Evolutionary conservation across 2,888 invertebrate genomes (phyloP).

Genomic region (Cephus rjabovi): DNA sequence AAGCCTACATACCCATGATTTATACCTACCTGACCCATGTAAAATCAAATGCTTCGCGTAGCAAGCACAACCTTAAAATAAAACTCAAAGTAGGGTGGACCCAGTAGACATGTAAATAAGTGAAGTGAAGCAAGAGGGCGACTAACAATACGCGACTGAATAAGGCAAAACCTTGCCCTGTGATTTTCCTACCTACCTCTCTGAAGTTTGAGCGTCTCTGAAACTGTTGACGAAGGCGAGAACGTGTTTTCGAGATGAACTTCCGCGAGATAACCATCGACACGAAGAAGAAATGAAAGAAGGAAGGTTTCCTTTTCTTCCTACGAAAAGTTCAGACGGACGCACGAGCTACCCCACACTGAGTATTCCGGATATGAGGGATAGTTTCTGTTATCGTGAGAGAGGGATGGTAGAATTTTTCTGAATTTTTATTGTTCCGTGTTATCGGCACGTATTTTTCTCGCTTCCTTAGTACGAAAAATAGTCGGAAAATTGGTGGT

Average conservation of each 20-base stretch:
- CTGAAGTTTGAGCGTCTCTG: background rate
- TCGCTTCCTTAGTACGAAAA: background rate
- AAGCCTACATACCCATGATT: background rate
- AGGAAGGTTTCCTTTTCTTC: background rate
- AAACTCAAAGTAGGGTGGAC: background rate
- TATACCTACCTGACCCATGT: background rate
- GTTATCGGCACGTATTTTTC: background rate
- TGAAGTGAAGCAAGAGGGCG: background rate
- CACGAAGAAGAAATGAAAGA: background rate
- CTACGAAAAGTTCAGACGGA: background rate
- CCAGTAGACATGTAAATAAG: background rate
- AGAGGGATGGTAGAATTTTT: conserved; percentile 4
- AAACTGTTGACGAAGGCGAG: conserved; percentile 32
- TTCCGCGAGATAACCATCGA: background rate
- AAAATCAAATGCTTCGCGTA: background rate
- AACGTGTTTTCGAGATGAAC: conserved; percentile 30
- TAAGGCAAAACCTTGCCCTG: background rate
- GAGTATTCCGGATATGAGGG: background rate
- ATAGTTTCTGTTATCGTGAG: background rate
- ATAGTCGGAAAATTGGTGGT: background rate
- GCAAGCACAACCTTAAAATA: background rate
- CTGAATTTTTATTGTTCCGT: background rate
- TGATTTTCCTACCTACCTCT: background rate
- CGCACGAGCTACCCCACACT: background rate
- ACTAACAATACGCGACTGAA: background rate